These are phyloP conservation scores for Momotus momota DNA, from an alignment of 2,797 vertebrate genomes.

Conservation along the genomic window DNA sequence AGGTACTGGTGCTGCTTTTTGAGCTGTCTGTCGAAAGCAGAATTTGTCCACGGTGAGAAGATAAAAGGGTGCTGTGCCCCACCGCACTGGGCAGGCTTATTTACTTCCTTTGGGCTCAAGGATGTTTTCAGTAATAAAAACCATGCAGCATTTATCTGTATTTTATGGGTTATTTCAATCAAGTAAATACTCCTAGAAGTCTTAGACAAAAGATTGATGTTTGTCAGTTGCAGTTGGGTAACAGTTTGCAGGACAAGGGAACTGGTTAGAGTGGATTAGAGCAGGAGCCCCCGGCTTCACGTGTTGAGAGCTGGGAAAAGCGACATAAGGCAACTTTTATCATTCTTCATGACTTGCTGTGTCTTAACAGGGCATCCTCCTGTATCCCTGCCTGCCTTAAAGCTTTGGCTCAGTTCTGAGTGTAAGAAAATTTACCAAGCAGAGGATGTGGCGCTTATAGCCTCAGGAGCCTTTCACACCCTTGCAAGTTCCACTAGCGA, in stretches of 20 bases:
- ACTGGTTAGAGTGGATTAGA: neutral
- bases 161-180: neutral
- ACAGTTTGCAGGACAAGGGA: neutral
- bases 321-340: neutral
- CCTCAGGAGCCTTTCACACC: neutral
- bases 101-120: neutral
- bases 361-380: neutral
- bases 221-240: neutral
- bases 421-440: neutral
- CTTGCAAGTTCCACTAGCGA: neutral
- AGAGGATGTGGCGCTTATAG: neutral
- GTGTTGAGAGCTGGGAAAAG: neutral
- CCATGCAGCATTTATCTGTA: neutral
- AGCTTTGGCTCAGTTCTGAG: neutral
- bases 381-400: neutral
- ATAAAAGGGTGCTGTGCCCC: neutral
- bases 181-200: neutral
- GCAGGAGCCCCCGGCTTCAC: neutral
- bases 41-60: neutral
- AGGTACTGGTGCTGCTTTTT: slow-evolving; percentile 19
- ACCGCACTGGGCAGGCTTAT: neutral
- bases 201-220: neutral
- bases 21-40: neutral
- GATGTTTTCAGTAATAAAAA: neutral
- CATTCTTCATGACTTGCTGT: neutral